Evolutionary conservation across 2,888 invertebrate species (phyloP).

Genomic region (Spialia ferax): DNA sequence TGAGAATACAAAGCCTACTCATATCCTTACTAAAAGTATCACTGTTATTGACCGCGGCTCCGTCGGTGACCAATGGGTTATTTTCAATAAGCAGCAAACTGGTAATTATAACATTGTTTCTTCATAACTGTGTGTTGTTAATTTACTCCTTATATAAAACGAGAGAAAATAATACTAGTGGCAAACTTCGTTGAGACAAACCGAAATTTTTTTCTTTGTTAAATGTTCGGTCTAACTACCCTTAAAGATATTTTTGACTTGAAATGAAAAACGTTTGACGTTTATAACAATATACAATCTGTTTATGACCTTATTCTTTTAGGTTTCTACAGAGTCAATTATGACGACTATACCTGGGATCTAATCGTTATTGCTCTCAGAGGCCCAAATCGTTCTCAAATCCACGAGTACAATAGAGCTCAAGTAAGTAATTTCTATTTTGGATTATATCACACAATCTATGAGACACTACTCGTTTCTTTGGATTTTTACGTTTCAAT

Average conservation of each 20-base stretch:
- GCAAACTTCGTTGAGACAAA: too few relatives aligned
- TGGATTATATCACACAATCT: background rate
- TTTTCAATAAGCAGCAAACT: slow-evolving; percentile 87
- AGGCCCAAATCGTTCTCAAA: slow-evolving; percentile 61
- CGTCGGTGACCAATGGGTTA: slow-evolving; percentile 82
- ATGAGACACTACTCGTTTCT: background rate
- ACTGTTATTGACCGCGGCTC: slow-evolving; percentile 64
- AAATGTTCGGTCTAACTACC: too few relatives aligned
- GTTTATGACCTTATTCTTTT: background rate
- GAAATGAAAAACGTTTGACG: too few relatives aligned
- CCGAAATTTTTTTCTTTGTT: too few relatives aligned
- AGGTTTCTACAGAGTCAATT: slow-evolving; percentile 90
- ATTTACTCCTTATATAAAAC: too few relatives aligned
- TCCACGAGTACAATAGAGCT: slow-evolving; percentile 90
- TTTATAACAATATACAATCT: too few relatives aligned
- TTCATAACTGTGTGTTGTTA: background rate
- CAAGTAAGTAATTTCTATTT: slow-evolving; percentile 81
- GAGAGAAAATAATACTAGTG: too few relatives aligned
- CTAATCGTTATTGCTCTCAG: slow-evolving; percentile 75
- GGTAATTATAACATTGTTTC: slow-evolving; percentile 62
- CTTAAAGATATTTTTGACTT: too few relatives aligned
- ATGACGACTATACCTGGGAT: slow-evolving; percentile 87
- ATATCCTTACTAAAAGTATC: slow-evolving; percentile 62
- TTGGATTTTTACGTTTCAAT: slow-evolving; percentile 1
- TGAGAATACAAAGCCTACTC: slow-evolving; percentile 71